Evolutionary conservation across 2,797 vertebrate genomes (phyloP).

Genomic region (Danio aesculapii): DNA sequence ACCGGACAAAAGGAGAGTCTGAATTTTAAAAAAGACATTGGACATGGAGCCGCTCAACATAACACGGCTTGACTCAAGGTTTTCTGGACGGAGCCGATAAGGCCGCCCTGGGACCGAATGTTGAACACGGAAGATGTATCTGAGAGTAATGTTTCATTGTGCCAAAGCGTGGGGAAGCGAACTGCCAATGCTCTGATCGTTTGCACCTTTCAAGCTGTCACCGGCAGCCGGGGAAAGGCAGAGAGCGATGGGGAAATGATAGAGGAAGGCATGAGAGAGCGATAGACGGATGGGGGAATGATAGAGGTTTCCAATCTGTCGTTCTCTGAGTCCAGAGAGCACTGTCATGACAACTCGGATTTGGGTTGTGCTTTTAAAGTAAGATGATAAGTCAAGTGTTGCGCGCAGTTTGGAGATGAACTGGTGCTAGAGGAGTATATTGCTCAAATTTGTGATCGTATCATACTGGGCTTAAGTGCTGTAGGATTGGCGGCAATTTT

Average conservation of each 20-base stretch:
- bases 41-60: conserved; percentile 51
- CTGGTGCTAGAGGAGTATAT: background rate
- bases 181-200: conserved; percentile 62
- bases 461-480: too few species aligned
- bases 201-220: conserved; percentile 73
- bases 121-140: conserved; percentile 81
- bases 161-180: conserved; percentile 63
- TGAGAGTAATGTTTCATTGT: conserved; percentile 74
- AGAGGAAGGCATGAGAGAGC: conserved; percentile 41
- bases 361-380: conserved; percentile 5
- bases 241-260: conserved; percentile 57
- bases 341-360: conserved; percentile 34
- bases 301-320: conserved; percentile 58
- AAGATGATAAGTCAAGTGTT: conserved; percentile 42
- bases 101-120: conserved; percentile 62
- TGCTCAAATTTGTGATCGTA: background rate
- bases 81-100: conserved; percentile 71
- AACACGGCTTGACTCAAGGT: conserved; percentile 41
- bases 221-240: conserved; percentile 52
- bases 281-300: conserved; percentile 43
- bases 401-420: background rate
- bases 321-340: conserved; percentile 26
- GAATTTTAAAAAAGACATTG: conserved; percentile 75
- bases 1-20: conserved; percentile 74
- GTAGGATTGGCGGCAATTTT: background rate